phyloP scores from a whole-genome alignment of 2,797 vertebrate species.

The Characodon lateralis region DNA sequence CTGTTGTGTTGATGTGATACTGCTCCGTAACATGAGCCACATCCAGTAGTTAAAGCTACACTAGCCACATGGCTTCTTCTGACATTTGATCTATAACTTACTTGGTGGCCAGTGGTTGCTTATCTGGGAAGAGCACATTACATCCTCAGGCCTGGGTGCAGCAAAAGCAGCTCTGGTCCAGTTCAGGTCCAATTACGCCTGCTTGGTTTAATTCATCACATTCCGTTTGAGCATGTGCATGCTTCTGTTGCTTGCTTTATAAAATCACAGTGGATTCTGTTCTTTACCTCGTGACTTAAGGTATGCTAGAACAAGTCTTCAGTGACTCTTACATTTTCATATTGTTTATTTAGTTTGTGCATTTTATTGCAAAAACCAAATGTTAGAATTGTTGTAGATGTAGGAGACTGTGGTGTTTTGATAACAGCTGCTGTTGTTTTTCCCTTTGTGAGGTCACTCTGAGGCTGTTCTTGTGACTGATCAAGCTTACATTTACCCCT shows the following conservation, averaged over 20 bases:
- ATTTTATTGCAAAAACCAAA: neutral
- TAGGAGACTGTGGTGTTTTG: neutral
- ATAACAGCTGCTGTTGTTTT: constrained; percentile 19
- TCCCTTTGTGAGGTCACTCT: constrained; percentile 36
- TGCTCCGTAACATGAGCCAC: neutral
- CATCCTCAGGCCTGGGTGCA: constrained; percentile 31
- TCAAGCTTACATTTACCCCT: constrained; percentile 47
- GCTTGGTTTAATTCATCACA: constrained; percentile 38
- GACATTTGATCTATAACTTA: constrained; percentile 28
- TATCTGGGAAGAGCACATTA: constrained; percentile 42
- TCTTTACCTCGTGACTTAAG: neutral
- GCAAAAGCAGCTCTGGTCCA: constrained; percentile 52
- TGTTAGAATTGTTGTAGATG: neutral
- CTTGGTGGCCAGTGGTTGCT: constrained; percentile 18
- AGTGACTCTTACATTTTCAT: neutral
- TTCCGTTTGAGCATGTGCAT: constrained; percentile 29
- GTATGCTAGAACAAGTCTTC: neutral
- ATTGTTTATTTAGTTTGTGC: neutral
- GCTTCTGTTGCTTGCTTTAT: neutral
- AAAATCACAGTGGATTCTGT: neutral
- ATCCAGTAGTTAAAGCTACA: constrained; percentile 2
- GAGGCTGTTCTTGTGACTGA: constrained; percentile 42
- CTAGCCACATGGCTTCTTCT: constrained; percentile 10
- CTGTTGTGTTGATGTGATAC: neutral
- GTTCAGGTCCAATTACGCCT: constrained; percentile 36